A percentile compares a stretch with the other conserved stretches of the same genome.
phyloP scores from a whole-genome alignment of 2,888 invertebrate genomes.

The Acrobasis suavella region DNA sequence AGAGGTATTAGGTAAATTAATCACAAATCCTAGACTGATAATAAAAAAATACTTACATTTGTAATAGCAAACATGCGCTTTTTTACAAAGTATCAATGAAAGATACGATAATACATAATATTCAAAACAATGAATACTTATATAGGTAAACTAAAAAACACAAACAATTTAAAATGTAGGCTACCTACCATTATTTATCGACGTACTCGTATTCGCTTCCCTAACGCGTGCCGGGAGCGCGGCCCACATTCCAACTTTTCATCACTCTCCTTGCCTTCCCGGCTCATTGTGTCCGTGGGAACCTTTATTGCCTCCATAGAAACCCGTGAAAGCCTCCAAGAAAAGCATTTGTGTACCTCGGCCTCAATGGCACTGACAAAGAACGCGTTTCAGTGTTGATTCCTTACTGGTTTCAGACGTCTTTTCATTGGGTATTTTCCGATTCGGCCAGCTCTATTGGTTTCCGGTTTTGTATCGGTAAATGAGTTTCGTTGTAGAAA shows the following conservation, averaged over 20 bases:
- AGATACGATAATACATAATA: too few species aligned
- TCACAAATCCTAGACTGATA: too few species aligned
- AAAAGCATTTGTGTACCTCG: slow-evolving; percentile 77
- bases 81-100: too few species aligned
- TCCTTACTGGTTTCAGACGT: slow-evolving; percentile 60
- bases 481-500: slow-evolving; percentile 72
- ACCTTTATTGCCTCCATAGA: slow-evolving; percentile 81
- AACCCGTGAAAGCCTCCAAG: slow-evolving; percentile 77
- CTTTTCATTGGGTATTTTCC: slow-evolving; percentile 72
- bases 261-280: slow-evolving; percentile 75
- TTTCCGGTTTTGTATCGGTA: slow-evolving; percentile 72
- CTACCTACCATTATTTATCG: slow-evolving; percentile 22
- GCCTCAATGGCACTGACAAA: slow-evolving; percentile 72
- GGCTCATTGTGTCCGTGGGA: slow-evolving; percentile 78
- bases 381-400: slow-evolving; percentile 58
- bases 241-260: slow-evolving; percentile 81
- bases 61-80: too few species aligned
- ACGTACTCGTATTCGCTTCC: slow-evolving; percentile 43
- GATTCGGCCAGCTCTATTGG: slow-evolving; percentile 65
- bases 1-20: too few species aligned
- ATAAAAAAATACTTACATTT: too few species aligned
- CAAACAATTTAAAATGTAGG: not conserved
- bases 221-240: slow-evolving; percentile 63
- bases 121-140: too few species aligned
- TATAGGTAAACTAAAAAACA: too few species aligned